Evolutionary conservation across 30 jellyfish, hydroid and myxozoan genomes (phyloP).

Genomic region (Mastigias papua): DNA sequence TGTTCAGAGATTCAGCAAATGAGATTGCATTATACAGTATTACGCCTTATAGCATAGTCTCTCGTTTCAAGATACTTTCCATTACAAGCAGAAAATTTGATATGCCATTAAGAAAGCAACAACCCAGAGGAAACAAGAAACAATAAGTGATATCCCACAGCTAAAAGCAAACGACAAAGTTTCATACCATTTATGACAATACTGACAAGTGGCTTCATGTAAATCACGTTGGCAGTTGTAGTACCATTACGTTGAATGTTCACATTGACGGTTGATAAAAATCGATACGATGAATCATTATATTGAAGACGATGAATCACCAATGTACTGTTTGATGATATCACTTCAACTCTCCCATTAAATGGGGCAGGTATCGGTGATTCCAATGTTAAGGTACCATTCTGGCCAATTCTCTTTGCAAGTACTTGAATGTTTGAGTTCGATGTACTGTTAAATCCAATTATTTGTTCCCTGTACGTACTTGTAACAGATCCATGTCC

Average conservation of each 20-base stretch:
- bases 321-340: slow-evolving; percentile 44
- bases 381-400: slow-evolving; percentile 7
- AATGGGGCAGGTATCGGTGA: slow-evolving; percentile 41
- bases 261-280: slow-evolving; percentile 7
- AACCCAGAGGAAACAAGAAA: no score
- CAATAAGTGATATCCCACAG: no score
- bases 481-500: neutral
- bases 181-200: slow-evolving; percentile 25
- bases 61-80: no score
- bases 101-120: no score
- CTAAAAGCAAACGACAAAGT: neutral
- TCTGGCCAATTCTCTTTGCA: slow-evolving; percentile 22
- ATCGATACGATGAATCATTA: slow-evolving; percentile 17
- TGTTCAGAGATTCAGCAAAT: no score
- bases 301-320: slow-evolving; percentile 27
- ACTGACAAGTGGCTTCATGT: slow-evolving; percentile 18
- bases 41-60: no score
- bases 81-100: no score
- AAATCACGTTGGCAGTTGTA: neutral
- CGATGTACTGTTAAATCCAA: slow-evolving; percentile 16
- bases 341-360: slow-evolving; percentile 35
- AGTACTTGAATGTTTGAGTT: neutral
- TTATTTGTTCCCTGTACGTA: neutral
- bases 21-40: no score
- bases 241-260: neutral